Percentiles rank a stretch among this genome's conserved stretches.
phyloP scores from a whole-genome alignment of 2,888 invertebrate genomes.

The Masnerella sp. region DNA sequence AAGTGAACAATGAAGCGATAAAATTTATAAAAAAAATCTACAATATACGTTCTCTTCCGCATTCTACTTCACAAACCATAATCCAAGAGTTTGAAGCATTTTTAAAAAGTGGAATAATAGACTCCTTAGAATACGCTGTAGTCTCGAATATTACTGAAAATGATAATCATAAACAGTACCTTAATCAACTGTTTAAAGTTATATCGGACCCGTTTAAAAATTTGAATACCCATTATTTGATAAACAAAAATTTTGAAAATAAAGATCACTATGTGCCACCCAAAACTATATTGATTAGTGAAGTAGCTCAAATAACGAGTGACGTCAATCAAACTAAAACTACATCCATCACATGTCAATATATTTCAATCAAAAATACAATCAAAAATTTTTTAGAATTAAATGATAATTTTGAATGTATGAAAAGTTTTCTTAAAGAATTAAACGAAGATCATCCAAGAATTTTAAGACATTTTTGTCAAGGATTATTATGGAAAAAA shows the following conservation, averaged over 20 bases:
- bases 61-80: neutral
- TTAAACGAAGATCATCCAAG: neutral
- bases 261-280: neutral
- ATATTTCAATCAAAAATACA: slow-evolving; percentile 12
- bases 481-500: slow-evolving; percentile 24
- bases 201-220: neutral
- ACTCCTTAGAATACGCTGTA: neutral
- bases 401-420: slow-evolving; percentile 3
- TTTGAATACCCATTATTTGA: neutral
- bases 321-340: slow-evolving; percentile 2
- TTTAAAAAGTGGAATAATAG: neutral
- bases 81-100: slow-evolving; percentile 1
- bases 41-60: slow-evolving; percentile 1
- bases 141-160: neutral
- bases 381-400: slow-evolving; percentile 20
- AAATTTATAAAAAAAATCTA: neutral
- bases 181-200: neutral
- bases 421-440: slow-evolving; percentile 12
- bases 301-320: neutral
- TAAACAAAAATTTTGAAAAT: neutral
- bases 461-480: slow-evolving; percentile 25
- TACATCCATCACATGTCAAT: slow-evolving; percentile 12
- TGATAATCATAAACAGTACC: neutral
- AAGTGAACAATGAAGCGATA: slow-evolving; percentile 1
- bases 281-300: neutral